Conservation (phyloP, 2,113 vertebrate genomes). For the Tenrec ecaudatus region DNA sequence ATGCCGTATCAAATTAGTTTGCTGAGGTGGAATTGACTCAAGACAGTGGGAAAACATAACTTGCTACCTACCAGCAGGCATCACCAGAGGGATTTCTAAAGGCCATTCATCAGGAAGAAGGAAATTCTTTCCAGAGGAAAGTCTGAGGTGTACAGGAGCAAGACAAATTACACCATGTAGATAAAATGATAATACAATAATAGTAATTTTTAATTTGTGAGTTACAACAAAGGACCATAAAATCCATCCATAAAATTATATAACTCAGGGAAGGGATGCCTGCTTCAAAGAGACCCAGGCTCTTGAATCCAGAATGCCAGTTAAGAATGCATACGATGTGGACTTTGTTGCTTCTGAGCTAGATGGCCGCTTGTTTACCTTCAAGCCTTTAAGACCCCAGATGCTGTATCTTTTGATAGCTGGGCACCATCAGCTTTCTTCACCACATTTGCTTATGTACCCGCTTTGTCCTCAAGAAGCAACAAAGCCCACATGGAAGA, state of each 20-base stretch:
- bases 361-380: too few species aligned
- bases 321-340: not conserved
- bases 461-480: too few species aligned
- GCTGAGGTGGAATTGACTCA: too few species aligned
- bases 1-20: not conserved
- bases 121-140: not conserved
- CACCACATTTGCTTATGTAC: too few species aligned
- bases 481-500: too few species aligned
- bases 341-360: too few species aligned
- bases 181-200: not conserved
- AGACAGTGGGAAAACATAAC: not conserved
- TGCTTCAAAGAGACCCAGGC: not conserved
- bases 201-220: not conserved
- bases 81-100: slow-evolving; percentile 35
- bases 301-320: not conserved
- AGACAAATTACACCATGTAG: not conserved
- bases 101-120: not conserved
- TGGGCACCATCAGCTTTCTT: too few species aligned
- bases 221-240: not conserved
- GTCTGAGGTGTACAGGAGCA: not conserved
- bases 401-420: too few species aligned
- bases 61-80: slow-evolving; percentile 39
- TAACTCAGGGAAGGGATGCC: rapidly evolving
- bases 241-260: not conserved
- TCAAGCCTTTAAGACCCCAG: too few species aligned